Base-by-base conservation (phyloP, 2,888 invertebrate species). In the Scaptomyza reducta region DNA sequence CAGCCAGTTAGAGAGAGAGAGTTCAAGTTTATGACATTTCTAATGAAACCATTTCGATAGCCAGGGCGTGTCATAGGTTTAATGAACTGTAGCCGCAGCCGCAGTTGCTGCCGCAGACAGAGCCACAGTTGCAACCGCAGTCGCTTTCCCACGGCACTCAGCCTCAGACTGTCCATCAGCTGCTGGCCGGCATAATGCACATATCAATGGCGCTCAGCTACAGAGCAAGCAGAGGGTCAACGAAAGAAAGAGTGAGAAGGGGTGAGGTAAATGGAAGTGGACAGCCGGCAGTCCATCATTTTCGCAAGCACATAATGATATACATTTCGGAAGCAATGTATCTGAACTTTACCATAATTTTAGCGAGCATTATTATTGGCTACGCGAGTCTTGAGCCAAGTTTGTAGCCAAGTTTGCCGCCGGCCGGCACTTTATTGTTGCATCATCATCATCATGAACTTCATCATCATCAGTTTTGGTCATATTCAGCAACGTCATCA, bases 261-360 rank as follows among this genome's bases (percentile, higher is more conserved):
- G 45, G 58, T 65, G 60, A 42, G 66, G 62, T 63, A 77, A 80
- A 68, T 68, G 70, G 63, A 58, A 72, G 42, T 63, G 64, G 80
- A 76, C 80, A 70, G 60, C 57, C 57, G 72, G 69, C 79, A 77
- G 80, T 79, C 76, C 81, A 79, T 84, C 83, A 83, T 68, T 73
- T 79, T 74, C 64, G 69, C 79, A 77, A 73, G 54, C 79, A 71
- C 57, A 62, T 84, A 86, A 86, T 84, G 77, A 86, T 84, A 86
- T 86, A 84, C 74, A 84, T 84, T 84, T 84, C 83, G 79, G 86
- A 79, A 85, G 86, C 84, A 77, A 80, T 85, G 79, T 55, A 84
- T 70, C 81, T 79, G 84, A 83, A 85, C 79, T 79, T 83, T 83
- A 77, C 77, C 77, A 77, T 82, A 82, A 83, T 84, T 78, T 40